Conservation (phyloP, 2,888 invertebrate genomes). For the Artemia sp. region DNA sequence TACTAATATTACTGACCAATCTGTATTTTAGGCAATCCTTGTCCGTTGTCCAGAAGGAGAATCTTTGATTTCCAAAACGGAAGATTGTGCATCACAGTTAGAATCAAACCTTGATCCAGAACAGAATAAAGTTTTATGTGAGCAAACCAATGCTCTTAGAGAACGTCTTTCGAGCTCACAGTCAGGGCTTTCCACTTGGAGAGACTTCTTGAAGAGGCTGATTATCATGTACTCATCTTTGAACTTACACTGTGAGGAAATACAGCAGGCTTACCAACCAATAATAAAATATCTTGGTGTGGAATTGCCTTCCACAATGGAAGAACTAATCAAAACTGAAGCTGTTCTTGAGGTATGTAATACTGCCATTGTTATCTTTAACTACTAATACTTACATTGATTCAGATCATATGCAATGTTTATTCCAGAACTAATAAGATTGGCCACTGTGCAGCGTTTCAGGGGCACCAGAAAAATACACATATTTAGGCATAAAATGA, state of each 20-base stretch:
- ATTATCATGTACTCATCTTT: constrained; percentile 34
- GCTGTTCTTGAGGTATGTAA: constrained; percentile 22
- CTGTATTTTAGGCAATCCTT: constrained; percentile 35
- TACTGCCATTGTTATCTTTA: neutral
- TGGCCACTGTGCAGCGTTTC: no score
- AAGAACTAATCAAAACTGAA: constrained; percentile 20
- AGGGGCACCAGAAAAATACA: no score
- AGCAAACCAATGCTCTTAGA: constrained; percentile 58
- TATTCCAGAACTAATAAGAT: no score
- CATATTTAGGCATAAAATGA: no score
- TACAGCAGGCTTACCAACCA: constrained; percentile 23
- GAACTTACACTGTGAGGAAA: constrained; percentile 23
- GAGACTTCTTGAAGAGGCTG: constrained; percentile 51
- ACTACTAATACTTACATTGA: no score
- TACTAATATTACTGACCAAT: neutral
- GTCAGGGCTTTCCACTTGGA: constrained; percentile 65
- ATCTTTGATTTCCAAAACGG: constrained; percentile 44
- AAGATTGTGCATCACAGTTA: constrained; percentile 46
- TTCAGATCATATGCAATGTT: no score
- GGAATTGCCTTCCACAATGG: constrained; percentile 21
- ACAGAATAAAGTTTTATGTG: constrained; percentile 55
- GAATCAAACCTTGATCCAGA: constrained; percentile 56
- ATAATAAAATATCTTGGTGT: constrained; percentile 20
- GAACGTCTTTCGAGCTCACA: constrained; percentile 60
- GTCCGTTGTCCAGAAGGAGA: constrained; percentile 52